phyloP scores from a whole-genome alignment of 2,113 vertebrate genomes.

The Paralichthys olivaceus region DNA sequence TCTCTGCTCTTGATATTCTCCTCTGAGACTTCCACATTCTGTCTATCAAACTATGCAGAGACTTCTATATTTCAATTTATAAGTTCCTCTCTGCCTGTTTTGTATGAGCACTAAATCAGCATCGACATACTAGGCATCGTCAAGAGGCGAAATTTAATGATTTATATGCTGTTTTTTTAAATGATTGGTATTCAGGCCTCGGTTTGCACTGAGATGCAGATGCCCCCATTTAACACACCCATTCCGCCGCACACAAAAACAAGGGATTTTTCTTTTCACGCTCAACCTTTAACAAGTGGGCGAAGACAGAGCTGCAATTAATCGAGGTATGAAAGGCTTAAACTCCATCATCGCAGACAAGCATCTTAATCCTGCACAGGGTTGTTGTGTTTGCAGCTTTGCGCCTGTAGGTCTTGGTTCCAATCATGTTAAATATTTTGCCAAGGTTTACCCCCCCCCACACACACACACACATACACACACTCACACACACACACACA shows the following conservation, averaged over 20 bases:
- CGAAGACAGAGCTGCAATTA: conserved; percentile 45
- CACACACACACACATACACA: too few species aligned
- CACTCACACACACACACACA: too few species aligned
- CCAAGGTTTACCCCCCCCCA: conserved; percentile 55
- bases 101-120: conserved; percentile 16
- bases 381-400: conserved; percentile 63
- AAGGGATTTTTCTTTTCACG: not conserved
- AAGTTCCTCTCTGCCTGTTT: conserved; percentile 5
- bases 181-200: conserved; percentile 21
- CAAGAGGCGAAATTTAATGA: conserved; percentile 14
- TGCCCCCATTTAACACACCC: not conserved
- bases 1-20: conserved; percentile 10
- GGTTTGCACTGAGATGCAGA: conserved; percentile 6
- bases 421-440: conserved; percentile 71
- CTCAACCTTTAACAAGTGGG: conserved; percentile 44
- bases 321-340: conserved; percentile 64
- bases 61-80: conserved; percentile 8
- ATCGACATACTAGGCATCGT: conserved; percentile 23
- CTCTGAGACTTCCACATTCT: conserved; percentile 1
- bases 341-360: conserved; percentile 55
- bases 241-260: conserved; percentile 2
- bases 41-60: conserved; percentile 31
- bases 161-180: conserved; percentile 17
- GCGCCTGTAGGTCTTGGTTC: conserved; percentile 47
- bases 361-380: conserved; percentile 53